Base-by-base conservation (phyloP, 2,113 vertebrate species). In the Nansenia antarctica region DNA sequence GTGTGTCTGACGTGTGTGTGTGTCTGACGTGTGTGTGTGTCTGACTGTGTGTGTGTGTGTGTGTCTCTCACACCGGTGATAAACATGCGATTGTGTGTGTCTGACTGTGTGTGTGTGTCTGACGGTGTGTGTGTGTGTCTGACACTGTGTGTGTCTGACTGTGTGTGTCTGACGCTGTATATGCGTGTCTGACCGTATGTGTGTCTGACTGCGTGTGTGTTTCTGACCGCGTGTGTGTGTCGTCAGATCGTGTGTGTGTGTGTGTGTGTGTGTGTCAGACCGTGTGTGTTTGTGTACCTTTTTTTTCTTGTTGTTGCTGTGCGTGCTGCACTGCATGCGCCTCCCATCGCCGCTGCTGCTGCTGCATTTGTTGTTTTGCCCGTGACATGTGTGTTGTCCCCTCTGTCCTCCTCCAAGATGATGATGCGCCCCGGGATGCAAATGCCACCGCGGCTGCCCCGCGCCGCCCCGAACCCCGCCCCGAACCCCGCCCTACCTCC, bases 341-440 rank as follows among this genome's bases (percentile, higher is more conserved):
- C 45, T 63, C n/a, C n/a, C 78, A 71, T 78, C 70, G 71, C 68
- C 45, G 73, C 77, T 79, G 67, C 63, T 67, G 70, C 76, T n/a
- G 87, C 89, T 91, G 91, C 84, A 73, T 91, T 91, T 93, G 91
- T 91, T 91, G 86, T 93, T 91, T 81, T 90, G 85, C 89, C 74
- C 63, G 91, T 95, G 89, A 93, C 93, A 87, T 92, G 90, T 95
- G 90, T 93, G 90, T 94, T 92, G 91, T 94, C 92, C 94, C 93
- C 91, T 93, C 90, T 94, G 79, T 92, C 90, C 92, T 91, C 92
- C 88, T 75, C 62, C 74, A 74, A 95, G 90, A 90, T 95, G 96
- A 88, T 96, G 92, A 94, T 94, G 93, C 94, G 94, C 90, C 90
- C 93, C 53, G 92, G 91, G 91, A 95, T 97, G 91, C 92, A 92